Evolutionary conservation across 2,888 invertebrate genomes (phyloP).

Genomic region (Trachelus tabidus): DNA sequence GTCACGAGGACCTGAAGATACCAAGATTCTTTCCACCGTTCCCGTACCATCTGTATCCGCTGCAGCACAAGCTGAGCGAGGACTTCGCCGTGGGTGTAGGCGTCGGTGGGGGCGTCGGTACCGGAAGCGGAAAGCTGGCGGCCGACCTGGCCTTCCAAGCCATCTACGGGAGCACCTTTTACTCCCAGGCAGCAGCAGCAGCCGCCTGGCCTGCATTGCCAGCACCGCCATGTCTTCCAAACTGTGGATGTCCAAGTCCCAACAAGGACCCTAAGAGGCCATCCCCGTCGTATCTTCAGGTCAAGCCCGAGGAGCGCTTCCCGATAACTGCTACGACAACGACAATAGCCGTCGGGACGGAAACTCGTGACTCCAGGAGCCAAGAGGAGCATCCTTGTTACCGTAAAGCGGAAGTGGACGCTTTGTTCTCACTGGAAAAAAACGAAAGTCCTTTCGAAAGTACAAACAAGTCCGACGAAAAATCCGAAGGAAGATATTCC

Average conservation of each 20-base stretch:
- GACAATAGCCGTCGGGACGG: neutral
- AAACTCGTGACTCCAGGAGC: neutral
- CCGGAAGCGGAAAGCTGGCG: constrained; percentile 68
- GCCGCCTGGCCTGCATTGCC: constrained; percentile 57
- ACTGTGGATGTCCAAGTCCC: constrained; percentile 59
- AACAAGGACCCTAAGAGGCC: constrained; percentile 53
- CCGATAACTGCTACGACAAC: neutral
- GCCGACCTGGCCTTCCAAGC: constrained; percentile 76
- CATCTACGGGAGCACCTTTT: constrained; percentile 70
- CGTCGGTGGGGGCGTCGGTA: constrained; percentile 8
- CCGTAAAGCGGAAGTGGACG: constrained; percentile 9
- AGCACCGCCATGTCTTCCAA: constrained; percentile 43
- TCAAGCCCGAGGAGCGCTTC: constrained; percentile 35
- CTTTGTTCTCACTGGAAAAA: constrained; percentile 1
- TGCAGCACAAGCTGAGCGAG: constrained; percentile 69
- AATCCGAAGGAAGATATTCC: constrained; percentile 33
- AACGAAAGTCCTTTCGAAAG: constrained; percentile 7
- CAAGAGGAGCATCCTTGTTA: constrained; percentile 39
- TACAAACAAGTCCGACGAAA: constrained; percentile 38
- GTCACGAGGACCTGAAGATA: constrained; percentile 73
- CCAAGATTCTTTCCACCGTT: constrained; percentile 79
- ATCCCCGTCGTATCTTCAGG: constrained; percentile 18
- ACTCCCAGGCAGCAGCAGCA: constrained; percentile 63
- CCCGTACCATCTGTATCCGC: constrained; percentile 78
- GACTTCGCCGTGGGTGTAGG: constrained; percentile 66